phyloP scores from a whole-genome alignment of 2,113 vertebrate genomes.

The Prunella fulvescens region DNA sequence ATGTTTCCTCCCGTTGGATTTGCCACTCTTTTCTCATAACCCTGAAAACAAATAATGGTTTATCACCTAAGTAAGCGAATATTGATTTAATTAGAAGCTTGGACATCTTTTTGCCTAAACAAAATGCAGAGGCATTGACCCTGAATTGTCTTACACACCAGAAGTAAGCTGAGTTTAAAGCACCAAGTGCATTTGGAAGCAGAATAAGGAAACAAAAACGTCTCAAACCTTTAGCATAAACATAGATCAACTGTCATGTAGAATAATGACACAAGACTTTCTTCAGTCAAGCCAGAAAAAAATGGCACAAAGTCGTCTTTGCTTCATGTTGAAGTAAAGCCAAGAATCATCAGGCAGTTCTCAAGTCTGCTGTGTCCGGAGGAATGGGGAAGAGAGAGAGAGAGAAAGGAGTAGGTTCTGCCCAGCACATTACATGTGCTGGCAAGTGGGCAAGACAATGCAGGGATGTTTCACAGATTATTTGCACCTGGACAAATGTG shows the following conservation, averaged over 20 bases:
- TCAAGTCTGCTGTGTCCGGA: not conserved
- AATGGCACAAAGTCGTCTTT: not conserved
- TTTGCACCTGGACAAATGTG: not conserved
- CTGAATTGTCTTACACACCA: conserved; percentile 23
- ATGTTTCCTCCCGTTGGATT: not conserved
- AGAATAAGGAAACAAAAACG: not conserved
- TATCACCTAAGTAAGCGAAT: not conserved
- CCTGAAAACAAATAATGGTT: not conserved
- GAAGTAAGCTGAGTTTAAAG: not conserved
- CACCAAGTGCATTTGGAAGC: not conserved
- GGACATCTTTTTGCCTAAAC: not conserved
- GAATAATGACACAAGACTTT: conserved; percentile 42
- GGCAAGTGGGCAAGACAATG: not conserved
- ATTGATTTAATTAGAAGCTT: conserved; percentile 33
- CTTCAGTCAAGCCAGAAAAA: conserved; percentile 14
- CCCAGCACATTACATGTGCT: not conserved
- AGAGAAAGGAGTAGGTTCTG: not conserved
- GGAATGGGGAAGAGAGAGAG: not conserved
- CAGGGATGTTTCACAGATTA: not conserved
- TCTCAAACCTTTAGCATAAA: conserved; percentile 55
- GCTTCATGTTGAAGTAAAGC: conserved; percentile 14
- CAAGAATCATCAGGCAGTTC: conserved; percentile 12
- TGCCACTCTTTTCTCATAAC: not conserved
- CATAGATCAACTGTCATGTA: conserved; percentile 41
- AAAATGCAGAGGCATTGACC: conserved; percentile 9